Conservation (phyloP, 2,888 invertebrate genomes). For the Cremastobaeus sp. region DNA sequence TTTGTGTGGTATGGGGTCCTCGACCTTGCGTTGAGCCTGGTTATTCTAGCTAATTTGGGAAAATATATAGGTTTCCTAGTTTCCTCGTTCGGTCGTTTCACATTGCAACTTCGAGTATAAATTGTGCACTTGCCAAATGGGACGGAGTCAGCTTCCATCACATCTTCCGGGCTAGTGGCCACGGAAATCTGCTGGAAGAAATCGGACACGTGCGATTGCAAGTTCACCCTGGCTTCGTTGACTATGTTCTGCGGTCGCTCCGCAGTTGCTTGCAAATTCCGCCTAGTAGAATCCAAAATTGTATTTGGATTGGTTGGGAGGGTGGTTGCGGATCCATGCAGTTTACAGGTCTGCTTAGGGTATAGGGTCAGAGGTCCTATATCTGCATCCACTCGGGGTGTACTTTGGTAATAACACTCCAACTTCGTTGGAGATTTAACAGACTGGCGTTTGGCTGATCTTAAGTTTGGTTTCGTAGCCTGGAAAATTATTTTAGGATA, state of each 20-base stretch:
- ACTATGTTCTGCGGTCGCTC: slow-evolving; percentile 74
- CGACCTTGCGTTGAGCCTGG: slow-evolving; percentile 71
- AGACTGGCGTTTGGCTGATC: slow-evolving; percentile 73
- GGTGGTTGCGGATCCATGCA: slow-evolving; percentile 66
- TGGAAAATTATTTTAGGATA: no score
- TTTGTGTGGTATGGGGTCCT: slow-evolving; percentile 73
- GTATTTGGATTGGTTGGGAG: slow-evolving; percentile 70
- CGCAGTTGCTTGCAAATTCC: slow-evolving; percentile 64
- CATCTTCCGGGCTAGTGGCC: slow-evolving; percentile 76
- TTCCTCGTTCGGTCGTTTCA: slow-evolving; percentile 59
- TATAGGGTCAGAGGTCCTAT: slow-evolving; percentile 74
- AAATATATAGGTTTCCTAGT: slow-evolving; percentile 64
- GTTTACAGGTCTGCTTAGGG: slow-evolving; percentile 47
- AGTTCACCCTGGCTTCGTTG: slow-evolving; percentile 73
- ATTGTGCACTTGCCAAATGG: slow-evolving; percentile 64
- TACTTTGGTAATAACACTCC: slow-evolving; percentile 76
- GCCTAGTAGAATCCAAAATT: slow-evolving; percentile 57
- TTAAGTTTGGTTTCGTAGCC: slow-evolving; percentile 73
- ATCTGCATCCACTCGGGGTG: slow-evolving; percentile 75
- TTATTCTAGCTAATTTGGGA: slow-evolving; percentile 72
- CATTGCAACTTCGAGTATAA: slow-evolving; percentile 65
- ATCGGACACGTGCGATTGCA: slow-evolving; percentile 76
- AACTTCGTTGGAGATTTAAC: slow-evolving; percentile 67
- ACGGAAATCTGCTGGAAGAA: slow-evolving; percentile 76
- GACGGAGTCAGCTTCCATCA: slow-evolving; percentile 75